A percentile compares a stretch with the other conserved stretches of the same genome.
These are phyloP conservation scores for Sphyrna mokarran DNA, from an alignment of 2,113 vertebrate genomes.

Conservation along the genomic window DNA sequence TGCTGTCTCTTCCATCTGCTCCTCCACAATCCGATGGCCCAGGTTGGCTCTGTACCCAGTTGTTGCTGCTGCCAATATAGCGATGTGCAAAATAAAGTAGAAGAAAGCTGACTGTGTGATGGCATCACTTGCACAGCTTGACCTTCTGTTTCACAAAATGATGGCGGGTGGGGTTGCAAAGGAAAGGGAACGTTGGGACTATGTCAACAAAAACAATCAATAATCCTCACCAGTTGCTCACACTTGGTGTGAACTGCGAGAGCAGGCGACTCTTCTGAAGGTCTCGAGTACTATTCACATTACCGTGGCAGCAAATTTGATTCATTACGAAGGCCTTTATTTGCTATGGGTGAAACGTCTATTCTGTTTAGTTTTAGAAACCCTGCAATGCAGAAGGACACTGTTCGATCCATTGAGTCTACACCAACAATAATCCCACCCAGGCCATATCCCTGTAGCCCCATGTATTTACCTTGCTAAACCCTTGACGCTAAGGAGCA, in stretches of 20 bases:
- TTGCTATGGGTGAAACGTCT: background rate
- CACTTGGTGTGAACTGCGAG: background rate
- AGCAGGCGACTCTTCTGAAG: background rate
- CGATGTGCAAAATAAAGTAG: background rate
- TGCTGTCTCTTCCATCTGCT: slow-evolving; percentile 22
- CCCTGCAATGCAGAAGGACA: too few species aligned
- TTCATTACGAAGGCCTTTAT: background rate
- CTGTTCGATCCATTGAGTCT: too few species aligned
- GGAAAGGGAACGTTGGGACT: background rate
- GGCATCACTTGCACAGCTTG: slow-evolving; percentile 14
- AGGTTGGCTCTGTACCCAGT: background rate
- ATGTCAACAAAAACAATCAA: background rate
- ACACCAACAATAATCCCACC: too few species aligned
- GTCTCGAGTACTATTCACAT: background rate
- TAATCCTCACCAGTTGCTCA: background rate
- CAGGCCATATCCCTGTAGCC: too few species aligned
- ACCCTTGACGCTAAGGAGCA: too few species aligned
- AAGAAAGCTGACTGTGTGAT: background rate
- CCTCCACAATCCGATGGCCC: background rate
- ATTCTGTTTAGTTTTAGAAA: background rate
- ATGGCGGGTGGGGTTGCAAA: background rate
- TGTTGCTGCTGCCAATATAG: background rate
- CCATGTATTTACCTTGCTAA: too few species aligned
- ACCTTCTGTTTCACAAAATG: slow-evolving; percentile 3
- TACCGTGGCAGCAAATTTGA: background rate